Evolutionary conservation across 2,113 vertebrate genomes (phyloP), one percentile per base, ranked within the genome.

Genomic region (Dipodomys stephensi): DNA sequence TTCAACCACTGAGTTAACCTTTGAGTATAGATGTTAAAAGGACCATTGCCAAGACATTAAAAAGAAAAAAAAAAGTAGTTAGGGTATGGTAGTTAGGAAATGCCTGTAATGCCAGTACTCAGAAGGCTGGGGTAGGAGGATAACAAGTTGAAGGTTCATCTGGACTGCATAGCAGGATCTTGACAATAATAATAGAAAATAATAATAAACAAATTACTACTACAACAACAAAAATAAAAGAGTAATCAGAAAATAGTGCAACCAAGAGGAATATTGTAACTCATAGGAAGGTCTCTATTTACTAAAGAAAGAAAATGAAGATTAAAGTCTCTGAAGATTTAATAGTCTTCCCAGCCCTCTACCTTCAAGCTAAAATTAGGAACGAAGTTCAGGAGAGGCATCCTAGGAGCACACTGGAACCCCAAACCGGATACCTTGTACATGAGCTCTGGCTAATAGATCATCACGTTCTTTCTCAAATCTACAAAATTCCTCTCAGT

Each of bases 401-500:
- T 28, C 30, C 11, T 67, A 20, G 6, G 83, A 6, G 69, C 68
- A 39, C 57, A 53, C 6, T 28, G 73, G 62, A 18, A 7, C 9
- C 57, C 32, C 60, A 91, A 83, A 83, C n/a, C 79, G 10, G 16
- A 11, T 23, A 68, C 9, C 65, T 46, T 76, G 30, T 30, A 65
- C 4, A 15, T 28, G 7, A 83, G 57, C 81, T 76, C 89, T 81
- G 82, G 80, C 62, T 79, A 60, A 71, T 74, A 53, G 69, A 80
- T 49, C 0, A 20, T 7, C 65, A 1, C 13, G 46, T 79, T 95
- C 71, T 60, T 94, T 78, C 67, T 86, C 13, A 22, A 79, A 81
- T 30, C 35, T 88, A 93, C 60, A 86, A 82, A 88, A 72, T 91
- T 88, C 15, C 78, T 79, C 79, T 46, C 80, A 86, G 23, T 27